phyloP scores from a whole-genome alignment of 92 coral and sea anemone genomes.

The Umimayanthus kanabou region DNA sequence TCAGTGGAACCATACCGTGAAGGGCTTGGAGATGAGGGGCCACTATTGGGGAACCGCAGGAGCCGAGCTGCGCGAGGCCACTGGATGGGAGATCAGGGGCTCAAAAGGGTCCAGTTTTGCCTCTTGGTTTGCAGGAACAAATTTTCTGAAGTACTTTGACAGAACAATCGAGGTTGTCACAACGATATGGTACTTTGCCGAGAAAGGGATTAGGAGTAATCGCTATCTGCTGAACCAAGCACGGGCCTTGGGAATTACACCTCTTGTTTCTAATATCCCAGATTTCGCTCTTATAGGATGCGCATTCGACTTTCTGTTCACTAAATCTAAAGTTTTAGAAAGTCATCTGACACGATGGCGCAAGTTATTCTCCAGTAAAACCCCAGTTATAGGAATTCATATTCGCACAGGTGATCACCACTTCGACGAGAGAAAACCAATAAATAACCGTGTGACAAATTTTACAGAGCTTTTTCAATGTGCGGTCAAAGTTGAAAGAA shows the following conservation, averaged over 20 bases:
- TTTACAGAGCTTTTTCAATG: conserved; percentile 64
- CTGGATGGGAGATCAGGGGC: conserved; percentile 77
- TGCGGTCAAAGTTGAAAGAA: conserved; percentile 67
- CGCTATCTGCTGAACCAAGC: conserved; percentile 73
- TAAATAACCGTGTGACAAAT: conserved; percentile 54
- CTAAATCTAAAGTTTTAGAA: conserved; percentile 64
- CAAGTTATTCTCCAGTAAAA: conserved; percentile 40
- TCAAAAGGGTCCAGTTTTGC: conserved; percentile 52
- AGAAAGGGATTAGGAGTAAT: conserved; percentile 66
- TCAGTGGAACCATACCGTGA: conserved; percentile 82
- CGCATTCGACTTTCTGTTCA: conserved; percentile 83
- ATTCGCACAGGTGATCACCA: conserved; percentile 81
- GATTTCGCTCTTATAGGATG: conserved; percentile 74
- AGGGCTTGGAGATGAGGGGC: conserved; percentile 67
- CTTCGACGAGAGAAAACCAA: conserved; percentile 64
- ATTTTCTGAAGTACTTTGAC: conserved; percentile 61
- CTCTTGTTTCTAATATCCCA: conserved; percentile 61
- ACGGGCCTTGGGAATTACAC: conserved; percentile 57
- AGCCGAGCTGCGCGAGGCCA: conserved; percentile 62
- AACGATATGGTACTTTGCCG: conserved; percentile 88
- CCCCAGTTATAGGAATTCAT: conserved; percentile 77
- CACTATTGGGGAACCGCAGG: conserved; percentile 88
- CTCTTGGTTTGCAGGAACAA: conserved; percentile 67
- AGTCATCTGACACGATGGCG: conserved; percentile 51
- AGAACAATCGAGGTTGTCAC: conserved; percentile 66